A percentile compares a stretch with the other conserved stretches of the same genome.
Evolutionary conservation across 1,140 invertebrate species (phyloP).

Genomic region (Cotesia vestalis): DNA sequence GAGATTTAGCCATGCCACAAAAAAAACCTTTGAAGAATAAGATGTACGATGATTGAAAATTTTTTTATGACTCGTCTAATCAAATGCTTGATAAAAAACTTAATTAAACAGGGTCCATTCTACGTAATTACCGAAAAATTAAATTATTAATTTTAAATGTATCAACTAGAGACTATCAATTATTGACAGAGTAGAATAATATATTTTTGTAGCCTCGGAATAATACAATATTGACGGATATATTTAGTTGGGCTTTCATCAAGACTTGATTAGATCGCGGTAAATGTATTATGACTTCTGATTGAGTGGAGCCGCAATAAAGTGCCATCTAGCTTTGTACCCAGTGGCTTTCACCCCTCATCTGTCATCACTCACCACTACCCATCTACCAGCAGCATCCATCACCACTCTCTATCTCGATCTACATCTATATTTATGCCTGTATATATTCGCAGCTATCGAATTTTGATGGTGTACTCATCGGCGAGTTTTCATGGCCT

Average conservation of each 20-base stretch:
- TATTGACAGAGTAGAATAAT: too few relatives aligned
- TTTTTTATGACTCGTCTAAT: too few relatives aligned
- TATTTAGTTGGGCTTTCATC: constrained; percentile 52
- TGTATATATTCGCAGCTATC: background rate
- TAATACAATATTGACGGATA: background rate
- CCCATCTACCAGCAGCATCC: background rate
- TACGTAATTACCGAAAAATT: too few relatives aligned
- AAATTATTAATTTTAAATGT: too few relatives aligned
- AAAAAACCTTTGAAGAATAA: too few relatives aligned
- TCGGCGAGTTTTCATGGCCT: constrained; percentile 12
- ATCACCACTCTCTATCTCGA: constrained; percentile 13
- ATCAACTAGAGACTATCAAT: too few relatives aligned
- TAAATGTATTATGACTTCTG: constrained; percentile 63
- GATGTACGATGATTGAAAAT: too few relatives aligned
- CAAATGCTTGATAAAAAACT: too few relatives aligned
- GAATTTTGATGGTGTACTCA: constrained; percentile 5
- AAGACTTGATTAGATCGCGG: constrained; percentile 55
- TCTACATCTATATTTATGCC: background rate
- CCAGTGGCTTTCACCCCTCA: constrained; percentile 22
- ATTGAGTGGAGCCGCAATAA: constrained; percentile 55
- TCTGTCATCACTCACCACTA: too few relatives aligned
- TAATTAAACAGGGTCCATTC: too few relatives aligned
- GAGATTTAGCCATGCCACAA: too few relatives aligned
- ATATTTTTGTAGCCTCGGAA: constrained; percentile 32
- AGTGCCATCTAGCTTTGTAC: constrained; percentile 34